These are phyloP conservation scores for Corvus cornix DNA, from an alignment of 2,113 vertebrate species.

Conservation along the genomic window DNA sequence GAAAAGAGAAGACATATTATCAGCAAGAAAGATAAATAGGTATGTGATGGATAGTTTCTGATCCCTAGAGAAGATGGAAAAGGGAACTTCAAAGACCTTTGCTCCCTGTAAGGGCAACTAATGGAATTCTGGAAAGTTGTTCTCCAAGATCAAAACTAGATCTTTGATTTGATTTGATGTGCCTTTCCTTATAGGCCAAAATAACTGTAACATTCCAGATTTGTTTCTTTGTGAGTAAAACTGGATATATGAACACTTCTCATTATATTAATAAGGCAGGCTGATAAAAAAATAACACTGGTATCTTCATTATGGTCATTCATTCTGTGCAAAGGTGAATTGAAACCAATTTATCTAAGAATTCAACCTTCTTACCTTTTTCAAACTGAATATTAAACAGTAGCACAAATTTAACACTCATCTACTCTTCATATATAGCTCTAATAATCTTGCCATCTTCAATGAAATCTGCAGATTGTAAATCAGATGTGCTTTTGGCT, in stretches of 20 bases:
- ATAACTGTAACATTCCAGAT: background rate
- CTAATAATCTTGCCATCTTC: slow-evolving; percentile 9
- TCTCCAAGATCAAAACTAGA: background rate
- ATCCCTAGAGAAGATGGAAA: background rate
- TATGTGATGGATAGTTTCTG: background rate
- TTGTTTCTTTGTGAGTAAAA: background rate
- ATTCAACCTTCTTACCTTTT: background rate
- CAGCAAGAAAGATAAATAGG: background rate
- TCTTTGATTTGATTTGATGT: background rate
- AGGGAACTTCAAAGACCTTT: background rate
- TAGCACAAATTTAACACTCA: background rate
- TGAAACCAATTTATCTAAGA: background rate
- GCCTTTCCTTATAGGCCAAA: background rate
- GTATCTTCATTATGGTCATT: background rate
- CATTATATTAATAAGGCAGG: background rate
- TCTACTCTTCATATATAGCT: background rate
- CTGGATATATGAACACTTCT: background rate
- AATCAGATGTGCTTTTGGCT: background rate
- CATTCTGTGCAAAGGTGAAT: background rate
- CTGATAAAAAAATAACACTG: background rate
- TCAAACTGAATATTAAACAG: background rate
- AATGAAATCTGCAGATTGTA: background rate
- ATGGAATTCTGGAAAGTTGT: background rate
- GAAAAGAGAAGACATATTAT: background rate
- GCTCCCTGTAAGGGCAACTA: background rate